These are phyloP conservation scores for Noctua pronuba DNA, from an alignment of 2,888 invertebrate genomes.

Conservation along the genomic window DNA sequence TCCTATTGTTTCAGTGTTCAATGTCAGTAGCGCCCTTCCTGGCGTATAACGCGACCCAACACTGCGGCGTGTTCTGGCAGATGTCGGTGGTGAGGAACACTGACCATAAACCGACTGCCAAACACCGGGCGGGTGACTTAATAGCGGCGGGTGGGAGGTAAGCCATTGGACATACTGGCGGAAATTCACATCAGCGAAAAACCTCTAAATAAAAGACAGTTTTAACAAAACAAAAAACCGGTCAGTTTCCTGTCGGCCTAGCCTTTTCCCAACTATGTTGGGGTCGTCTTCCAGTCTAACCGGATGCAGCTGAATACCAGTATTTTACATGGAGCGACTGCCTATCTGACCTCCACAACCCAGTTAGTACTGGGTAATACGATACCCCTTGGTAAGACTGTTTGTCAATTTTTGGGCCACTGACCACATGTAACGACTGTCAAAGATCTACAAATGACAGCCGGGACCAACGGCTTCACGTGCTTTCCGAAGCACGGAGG, in stretches of 20 bases:
- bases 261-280: background rate
- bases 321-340: too few relatives aligned
- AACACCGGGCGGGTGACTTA: slow-evolving; percentile 91
- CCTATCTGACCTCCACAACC: background rate
- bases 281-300: background rate
- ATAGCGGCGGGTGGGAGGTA: slow-evolving; percentile 96
- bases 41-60: slow-evolving; percentile 88
- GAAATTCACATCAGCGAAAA: too few relatives aligned
- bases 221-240: too few relatives aligned
- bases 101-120: slow-evolving; percentile 74
- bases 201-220: too few relatives aligned
- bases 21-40: slow-evolving; percentile 88
- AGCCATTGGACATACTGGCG: too few relatives aligned
- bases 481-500: too few relatives aligned
- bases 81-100: slow-evolving; percentile 77
- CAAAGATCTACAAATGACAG: too few relatives aligned
- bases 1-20: slow-evolving; percentile 87
- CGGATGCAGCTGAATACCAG: background rate
- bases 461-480: too few relatives aligned
- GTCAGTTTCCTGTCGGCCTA: too few relatives aligned
- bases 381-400: background rate
- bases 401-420: background rate
- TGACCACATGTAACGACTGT: background rate
- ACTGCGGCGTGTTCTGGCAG: slow-evolving; percentile 91
- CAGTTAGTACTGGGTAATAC: background rate